phyloP scores from a whole-genome alignment of 2,797 vertebrate species.

The Pangasius macronema region DNA sequence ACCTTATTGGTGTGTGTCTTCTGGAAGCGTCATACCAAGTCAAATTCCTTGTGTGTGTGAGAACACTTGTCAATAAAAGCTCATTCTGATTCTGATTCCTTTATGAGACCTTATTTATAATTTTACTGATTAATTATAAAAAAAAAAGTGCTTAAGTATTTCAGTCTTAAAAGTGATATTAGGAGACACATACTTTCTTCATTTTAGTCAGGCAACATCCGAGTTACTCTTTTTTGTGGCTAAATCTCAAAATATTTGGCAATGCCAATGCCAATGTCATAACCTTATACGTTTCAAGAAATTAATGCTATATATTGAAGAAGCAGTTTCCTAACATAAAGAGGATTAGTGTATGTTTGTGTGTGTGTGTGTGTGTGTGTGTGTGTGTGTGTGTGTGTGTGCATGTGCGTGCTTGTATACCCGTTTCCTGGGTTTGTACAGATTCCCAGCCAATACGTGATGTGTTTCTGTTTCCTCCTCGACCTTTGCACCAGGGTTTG shows the following conservation, averaged over 20 bases:
- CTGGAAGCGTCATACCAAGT: too few species aligned
- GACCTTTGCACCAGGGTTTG: slow-evolving; percentile 85
- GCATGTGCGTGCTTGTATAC: slow-evolving; percentile 64
- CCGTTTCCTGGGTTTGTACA: slow-evolving; percentile 91
- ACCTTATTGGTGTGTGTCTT: too few species aligned
- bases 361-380: not conserved
- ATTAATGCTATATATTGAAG: not conserved
- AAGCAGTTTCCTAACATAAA: not conserved
- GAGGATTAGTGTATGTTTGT: not conserved
- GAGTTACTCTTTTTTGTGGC: not conserved
- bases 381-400: not conserved
- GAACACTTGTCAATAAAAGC: too few species aligned
- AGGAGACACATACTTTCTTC: not conserved
- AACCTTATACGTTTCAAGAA: not conserved
- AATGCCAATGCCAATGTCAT: not conserved
- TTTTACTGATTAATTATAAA: not conserved
- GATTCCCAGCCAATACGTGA: slow-evolving; percentile 88
- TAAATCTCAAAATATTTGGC: not conserved
- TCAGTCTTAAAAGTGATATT: not conserved
- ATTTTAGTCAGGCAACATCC: not conserved
- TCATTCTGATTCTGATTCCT: not conserved
- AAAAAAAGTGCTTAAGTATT: not conserved
- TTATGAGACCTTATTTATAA: not conserved
- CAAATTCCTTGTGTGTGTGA: too few species aligned
- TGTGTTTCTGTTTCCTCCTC: slow-evolving; percentile 90